These are phyloP conservation scores for Phyto melanocephala DNA, from an alignment of 2,888 invertebrate species.

Conservation along the genomic window DNA sequence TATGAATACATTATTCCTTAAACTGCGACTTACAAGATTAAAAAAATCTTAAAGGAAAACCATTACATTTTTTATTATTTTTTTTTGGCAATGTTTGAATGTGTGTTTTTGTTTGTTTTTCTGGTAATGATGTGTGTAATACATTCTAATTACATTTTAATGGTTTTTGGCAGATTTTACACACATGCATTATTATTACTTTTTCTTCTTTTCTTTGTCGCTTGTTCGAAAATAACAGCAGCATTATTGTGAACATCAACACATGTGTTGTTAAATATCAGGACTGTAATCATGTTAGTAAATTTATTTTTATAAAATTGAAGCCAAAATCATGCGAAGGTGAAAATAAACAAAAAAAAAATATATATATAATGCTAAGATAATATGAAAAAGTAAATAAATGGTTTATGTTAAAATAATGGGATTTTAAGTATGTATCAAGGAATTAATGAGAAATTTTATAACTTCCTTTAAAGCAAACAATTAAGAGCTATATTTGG, in stretches of 20 bases:
- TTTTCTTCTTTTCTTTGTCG: neutral
- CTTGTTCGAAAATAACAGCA: neutral
- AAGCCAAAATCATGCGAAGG: neutral
- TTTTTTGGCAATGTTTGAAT: neutral
- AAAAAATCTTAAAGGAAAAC: neutral
- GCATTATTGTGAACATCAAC: constrained; percentile 3
- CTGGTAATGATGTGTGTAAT: constrained; percentile 53
- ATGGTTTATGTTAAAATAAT: constrained; percentile 41
- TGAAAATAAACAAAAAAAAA: neutral
- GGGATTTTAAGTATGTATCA: constrained; percentile 30
- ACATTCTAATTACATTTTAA: constrained; percentile 59
- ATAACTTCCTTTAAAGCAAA: constrained; percentile 6
- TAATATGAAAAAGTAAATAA: constrained; percentile 15
- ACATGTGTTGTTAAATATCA: constrained; percentile 15
- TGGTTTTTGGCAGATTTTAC: constrained; percentile 46
- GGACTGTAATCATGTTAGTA: neutral
- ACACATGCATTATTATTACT: neutral
- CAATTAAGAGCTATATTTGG: too few species aligned
- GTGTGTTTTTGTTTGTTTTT: neutral
- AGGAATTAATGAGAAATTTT: constrained; percentile 8
- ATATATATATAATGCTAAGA: neutral
- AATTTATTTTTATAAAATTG: neutral
- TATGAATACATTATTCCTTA: too few species aligned
- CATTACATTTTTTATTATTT: neutral
- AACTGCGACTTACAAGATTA: too few species aligned